Conservation (phyloP, 2,113 vertebrate species). For the Entelurus aequoreus region DNA sequence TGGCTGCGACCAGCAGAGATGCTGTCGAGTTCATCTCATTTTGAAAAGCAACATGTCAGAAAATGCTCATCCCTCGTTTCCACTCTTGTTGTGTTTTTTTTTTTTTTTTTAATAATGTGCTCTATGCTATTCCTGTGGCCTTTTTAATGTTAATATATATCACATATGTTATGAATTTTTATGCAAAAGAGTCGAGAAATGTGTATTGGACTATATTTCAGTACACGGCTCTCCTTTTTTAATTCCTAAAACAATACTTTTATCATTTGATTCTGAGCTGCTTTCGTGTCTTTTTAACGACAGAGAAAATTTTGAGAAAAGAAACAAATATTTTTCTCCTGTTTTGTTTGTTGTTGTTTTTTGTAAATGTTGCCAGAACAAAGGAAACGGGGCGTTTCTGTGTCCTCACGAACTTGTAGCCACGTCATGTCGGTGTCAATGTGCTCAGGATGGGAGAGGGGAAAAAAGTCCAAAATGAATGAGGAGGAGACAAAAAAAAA, state of each 20-base stretch:
- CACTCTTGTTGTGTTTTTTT: no score
- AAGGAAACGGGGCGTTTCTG: conserved; percentile 66
- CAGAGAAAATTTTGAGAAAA: conserved; percentile 46
- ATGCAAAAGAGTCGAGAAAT: conserved; percentile 68
- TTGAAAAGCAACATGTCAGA: not conserved
- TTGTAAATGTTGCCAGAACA: conserved; percentile 68
- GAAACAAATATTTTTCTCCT: conserved; percentile 1
- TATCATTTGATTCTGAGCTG: conserved; percentile 60
- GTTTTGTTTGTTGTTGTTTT: conserved; percentile 50
- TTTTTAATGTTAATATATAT: conserved; percentile 67
- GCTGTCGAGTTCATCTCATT: no score
- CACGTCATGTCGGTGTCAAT: conserved; percentile 54
- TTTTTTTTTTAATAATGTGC: conserved; percentile 26
- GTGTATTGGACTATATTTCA: conserved; percentile 58
- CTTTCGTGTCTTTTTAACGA: conserved; percentile 69
- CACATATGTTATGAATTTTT: conserved; percentile 68
- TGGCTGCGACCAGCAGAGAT: no score
- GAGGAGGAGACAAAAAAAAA: conserved; percentile 18
- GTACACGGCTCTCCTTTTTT: conserved; percentile 56
- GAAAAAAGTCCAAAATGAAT: not conserved
- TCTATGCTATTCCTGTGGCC: conserved; percentile 78
- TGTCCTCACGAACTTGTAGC: conserved; percentile 71
- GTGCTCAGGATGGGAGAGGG: conserved; percentile 31
- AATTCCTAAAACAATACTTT: conserved; percentile 25
- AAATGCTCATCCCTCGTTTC: conserved; percentile 25